Conservation (phyloP, 2,797 vertebrate genomes). For the Bradypodion ventrale region DNA sequence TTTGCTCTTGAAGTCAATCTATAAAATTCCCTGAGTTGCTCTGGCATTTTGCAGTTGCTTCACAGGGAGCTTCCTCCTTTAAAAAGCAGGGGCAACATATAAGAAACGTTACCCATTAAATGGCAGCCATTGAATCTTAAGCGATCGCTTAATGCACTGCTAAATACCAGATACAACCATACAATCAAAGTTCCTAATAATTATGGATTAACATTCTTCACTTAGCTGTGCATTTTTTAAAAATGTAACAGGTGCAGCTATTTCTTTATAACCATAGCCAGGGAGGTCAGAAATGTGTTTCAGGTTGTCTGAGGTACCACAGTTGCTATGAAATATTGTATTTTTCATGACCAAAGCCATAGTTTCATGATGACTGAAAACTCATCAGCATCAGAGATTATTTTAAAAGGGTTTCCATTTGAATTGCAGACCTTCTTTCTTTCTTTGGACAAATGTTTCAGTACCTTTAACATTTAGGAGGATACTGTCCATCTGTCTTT, state of each 20-base stretch:
- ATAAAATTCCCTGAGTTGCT: slow-evolving; percentile 9
- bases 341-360: neutral
- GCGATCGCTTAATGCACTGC: neutral
- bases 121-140: neutral
- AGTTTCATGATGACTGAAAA: neutral
- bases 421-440: neutral
- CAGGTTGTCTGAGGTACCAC: neutral
- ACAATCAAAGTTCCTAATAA: neutral
- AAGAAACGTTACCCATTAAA: neutral
- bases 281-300: neutral
- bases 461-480: neutral
- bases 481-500: neutral
- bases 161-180: slow-evolving; percentile 17
- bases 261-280: neutral
- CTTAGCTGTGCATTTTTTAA: neutral
- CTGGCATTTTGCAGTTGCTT: slow-evolving; percentile 34
- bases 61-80: slow-evolving; percentile 20
- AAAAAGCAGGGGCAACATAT: neutral
- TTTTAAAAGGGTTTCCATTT: neutral
- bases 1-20: slow-evolving; percentile 30
- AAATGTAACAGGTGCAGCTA: neutral
- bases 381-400: neutral
- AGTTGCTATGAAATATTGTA: neutral
- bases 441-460: neutral
- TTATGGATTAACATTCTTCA: neutral